Base-by-base conservation (phyloP, 2,797 vertebrate genomes). In the Etheostoma perlongum region DNA sequence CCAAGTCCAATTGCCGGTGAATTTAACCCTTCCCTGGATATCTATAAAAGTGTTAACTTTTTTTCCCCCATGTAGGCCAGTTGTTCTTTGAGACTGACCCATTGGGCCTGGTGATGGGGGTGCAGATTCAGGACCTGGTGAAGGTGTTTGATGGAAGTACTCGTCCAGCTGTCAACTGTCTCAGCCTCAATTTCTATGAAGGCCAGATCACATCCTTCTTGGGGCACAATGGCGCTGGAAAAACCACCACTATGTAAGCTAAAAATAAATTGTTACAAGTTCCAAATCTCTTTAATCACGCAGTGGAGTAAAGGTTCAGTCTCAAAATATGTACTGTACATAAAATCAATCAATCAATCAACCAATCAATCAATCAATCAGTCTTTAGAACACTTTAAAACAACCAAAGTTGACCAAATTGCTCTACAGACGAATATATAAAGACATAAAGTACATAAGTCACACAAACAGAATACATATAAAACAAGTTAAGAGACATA, bases 191-290 rank as follows among this genome's bases (percentile, higher is more conserved):
- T 68, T 99, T 99, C 94, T 99, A 97, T 0, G 97, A 99, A 89
- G 94, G 94, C 25, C 98, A 99, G 89, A 99, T 99, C 92, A 99
- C 98, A 0, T 99, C 97, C 0, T 97, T 99, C 88, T 92, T 99
- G 1, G 98, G 98, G 13, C 98, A 98, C 94, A 99, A 99, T 0
- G 98, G 98, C 68, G 98, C 98, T 6, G 98, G 98, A 75, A 99
- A 99, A 91, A 99, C 98, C 76, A 99, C 98, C 5, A 98, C 97
- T 6, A 91, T 99, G 98, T 99, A 91, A 93, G 97, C 89, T 10
- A 40, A 2, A 46, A 46, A 21, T 27, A 6, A 23, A 2, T 60
- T 18, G 61, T 47, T 7, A 33, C 3, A 21, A 49, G 15, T 46
- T 15, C 10, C 16, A n/a, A 49, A 30, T 72, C 2, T 13, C 9